Conservation (phyloP, 2,113 vertebrate species). For the Oreochromis aureus region DNA sequence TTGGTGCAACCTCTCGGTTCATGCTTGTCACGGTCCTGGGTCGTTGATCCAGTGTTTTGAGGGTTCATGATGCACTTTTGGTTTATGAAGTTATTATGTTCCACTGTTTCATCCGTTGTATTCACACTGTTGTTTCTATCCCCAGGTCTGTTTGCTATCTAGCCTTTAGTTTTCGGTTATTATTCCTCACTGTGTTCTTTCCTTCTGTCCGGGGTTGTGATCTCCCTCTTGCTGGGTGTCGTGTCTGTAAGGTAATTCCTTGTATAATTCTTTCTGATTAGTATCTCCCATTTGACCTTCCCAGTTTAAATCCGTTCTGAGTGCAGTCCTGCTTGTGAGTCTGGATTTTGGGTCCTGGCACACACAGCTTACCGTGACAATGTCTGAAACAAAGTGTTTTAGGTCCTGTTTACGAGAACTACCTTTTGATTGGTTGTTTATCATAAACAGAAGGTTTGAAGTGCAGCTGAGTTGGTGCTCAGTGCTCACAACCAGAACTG, state of each 20-base stretch:
- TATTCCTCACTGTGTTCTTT: not conserved
- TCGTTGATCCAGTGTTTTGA: not conserved
- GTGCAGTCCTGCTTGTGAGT: not conserved
- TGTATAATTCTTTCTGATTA: not conserved
- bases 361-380: accelerated
- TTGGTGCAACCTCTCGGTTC: not conserved
- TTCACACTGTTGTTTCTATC: not conserved
- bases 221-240: not conserved
- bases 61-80: not conserved
- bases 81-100: not conserved
- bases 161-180: not conserved
- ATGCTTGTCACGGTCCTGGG: accelerated
- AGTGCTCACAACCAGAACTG: not conserved
- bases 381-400: not conserved
- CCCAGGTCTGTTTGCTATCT: not conserved
- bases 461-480: not conserved
- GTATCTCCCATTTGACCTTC: not conserved
- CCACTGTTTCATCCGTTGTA: not conserved
- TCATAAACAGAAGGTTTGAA: not conserved
- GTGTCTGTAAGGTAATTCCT: not conserved
- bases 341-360: not conserved
- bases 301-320: accelerated
- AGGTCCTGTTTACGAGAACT: not conserved
- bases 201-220: not conserved
- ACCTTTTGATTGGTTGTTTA: not conserved